Conservation (phyloP, 2,888 invertebrate species). For the Andrena fulva region DNA sequence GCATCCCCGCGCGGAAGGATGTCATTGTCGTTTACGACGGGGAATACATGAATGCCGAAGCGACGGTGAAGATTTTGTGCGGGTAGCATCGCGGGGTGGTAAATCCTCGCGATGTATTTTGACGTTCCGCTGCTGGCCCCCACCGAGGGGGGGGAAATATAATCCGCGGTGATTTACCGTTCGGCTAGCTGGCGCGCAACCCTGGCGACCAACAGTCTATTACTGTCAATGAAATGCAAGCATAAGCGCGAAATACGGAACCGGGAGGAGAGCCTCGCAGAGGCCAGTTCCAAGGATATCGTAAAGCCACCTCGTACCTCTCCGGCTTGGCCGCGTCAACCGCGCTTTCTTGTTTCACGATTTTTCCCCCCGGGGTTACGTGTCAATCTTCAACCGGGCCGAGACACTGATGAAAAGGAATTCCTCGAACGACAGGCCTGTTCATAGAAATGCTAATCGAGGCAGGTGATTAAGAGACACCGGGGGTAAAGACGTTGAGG, state of each 20-base stretch:
- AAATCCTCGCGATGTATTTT: slow-evolving; percentile 65
- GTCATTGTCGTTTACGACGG: slow-evolving; percentile 69
- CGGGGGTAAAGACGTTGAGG: slow-evolving; percentile 1
- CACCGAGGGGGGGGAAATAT: slow-evolving; percentile 56
- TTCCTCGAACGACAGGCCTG: background rate
- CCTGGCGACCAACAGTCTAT: slow-evolving; percentile 62
- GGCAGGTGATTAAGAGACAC: slow-evolving; percentile 32
- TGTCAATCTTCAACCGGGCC: slow-evolving; percentile 29
- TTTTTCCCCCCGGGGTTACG: slow-evolving; percentile 26
- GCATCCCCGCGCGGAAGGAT: slow-evolving; percentile 28
- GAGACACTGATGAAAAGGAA: slow-evolving; percentile 1
- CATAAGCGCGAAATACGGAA: slow-evolving; percentile 42
- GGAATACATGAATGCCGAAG: slow-evolving; percentile 54
- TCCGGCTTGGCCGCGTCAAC: background rate
- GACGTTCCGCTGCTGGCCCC: slow-evolving; percentile 58
- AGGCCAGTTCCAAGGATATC: slow-evolving; percentile 38
- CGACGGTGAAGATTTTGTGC: slow-evolving; percentile 21
- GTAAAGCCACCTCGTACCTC: slow-evolving; percentile 48
- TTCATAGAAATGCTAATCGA: slow-evolving; percentile 46
- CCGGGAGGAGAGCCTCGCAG: slow-evolving; percentile 30
- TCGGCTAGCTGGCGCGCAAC: slow-evolving; percentile 37
- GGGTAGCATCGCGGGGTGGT: slow-evolving; percentile 46
- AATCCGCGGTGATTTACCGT: slow-evolving; percentile 66
- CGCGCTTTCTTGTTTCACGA: slow-evolving; percentile 18
- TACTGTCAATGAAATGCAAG: slow-evolving; percentile 70